These are phyloP conservation scores for Spisula solida DNA, from an alignment of 2,888 invertebrate genomes.

Conservation along the genomic window DNA sequence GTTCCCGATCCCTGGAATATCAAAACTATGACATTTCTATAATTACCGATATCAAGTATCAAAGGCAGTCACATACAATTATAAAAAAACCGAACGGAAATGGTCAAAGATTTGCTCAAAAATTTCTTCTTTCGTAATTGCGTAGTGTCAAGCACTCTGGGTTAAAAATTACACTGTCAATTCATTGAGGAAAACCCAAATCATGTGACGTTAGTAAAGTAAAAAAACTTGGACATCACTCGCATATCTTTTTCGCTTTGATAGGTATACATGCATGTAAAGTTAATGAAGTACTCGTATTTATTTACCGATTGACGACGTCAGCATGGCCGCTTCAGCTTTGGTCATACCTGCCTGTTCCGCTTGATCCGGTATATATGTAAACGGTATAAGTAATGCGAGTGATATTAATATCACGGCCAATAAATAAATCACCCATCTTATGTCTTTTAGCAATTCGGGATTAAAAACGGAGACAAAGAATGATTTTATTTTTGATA, in stretches of 20 bases:
- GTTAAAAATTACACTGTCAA: too few relatives aligned
- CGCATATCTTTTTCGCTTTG: too few relatives aligned
- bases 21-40: background rate
- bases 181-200: too few relatives aligned
- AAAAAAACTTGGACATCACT: too few relatives aligned
- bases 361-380: conserved; percentile 55
- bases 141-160: too few relatives aligned
- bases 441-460: conserved; percentile 28
- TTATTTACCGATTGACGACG: conserved; percentile 54
- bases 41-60: background rate
- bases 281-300: background rate
- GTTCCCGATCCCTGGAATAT: conserved; percentile 57
- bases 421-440: conserved; percentile 42
- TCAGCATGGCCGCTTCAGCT: conserved; percentile 48
- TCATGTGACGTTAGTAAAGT: too few relatives aligned
- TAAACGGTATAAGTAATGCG: conserved; percentile 48
- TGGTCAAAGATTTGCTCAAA: background rate
- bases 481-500: background rate
- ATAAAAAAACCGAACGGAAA: background rate
- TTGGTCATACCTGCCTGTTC: conserved; percentile 52
- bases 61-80: background rate
- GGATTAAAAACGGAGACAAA: conserved; percentile 9
- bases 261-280: background rate
- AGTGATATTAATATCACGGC: conserved; percentile 38
- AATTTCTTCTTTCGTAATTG: background rate